Evolutionary conservation across 2,888 invertebrate species (phyloP), one percentile per base, ranked within the genome.

Genomic region (Drosophila recens): DNA sequence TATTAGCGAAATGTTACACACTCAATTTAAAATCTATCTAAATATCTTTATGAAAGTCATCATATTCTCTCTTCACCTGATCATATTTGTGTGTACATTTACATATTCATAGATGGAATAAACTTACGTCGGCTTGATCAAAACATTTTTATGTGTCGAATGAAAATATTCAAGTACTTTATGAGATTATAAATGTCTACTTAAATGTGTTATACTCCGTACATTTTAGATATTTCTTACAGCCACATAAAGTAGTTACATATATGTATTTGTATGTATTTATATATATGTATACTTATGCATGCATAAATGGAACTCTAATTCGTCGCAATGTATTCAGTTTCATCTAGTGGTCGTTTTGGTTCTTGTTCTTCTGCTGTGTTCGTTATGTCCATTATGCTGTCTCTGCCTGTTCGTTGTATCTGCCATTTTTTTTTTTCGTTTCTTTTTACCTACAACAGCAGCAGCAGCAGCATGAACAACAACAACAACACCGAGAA

Each of bases 361-460:
- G 23, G 42, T 53, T 40, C 9, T 33, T 45, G 52, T 54, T 54
- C 15, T 27, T 62, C 51, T 54, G 66, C 52, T 53, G 49, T 67
- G 20, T 53, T 62, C 62, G 66, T 67, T 68, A 62, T 84, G 71
- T 48, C 69, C 67, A 72, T 69, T 72, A 75, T 80, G 67, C 66
- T 72, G 64, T 49, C 48, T 67, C 27, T 57, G 54, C 33, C 27
- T 15, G 27, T 73, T 67, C 56, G 54, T 51, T 65, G 68, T 51
- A 65, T 75, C 74, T 75, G 82, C 83, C 86, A 82, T 87, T 87
- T 84, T 82, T 75, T 67, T 72, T 36, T 56, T 51, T 51, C 67
- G 62, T 23, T 62, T 48, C 59, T 72, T 79, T 87, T 69, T 86
- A 88, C 83, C 87, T 85, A 77, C 58, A 72, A 40, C 58, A 71